Conservation (phyloP, 2,113 vertebrate species). For the Misgurnus anguillicaudatus region DNA sequence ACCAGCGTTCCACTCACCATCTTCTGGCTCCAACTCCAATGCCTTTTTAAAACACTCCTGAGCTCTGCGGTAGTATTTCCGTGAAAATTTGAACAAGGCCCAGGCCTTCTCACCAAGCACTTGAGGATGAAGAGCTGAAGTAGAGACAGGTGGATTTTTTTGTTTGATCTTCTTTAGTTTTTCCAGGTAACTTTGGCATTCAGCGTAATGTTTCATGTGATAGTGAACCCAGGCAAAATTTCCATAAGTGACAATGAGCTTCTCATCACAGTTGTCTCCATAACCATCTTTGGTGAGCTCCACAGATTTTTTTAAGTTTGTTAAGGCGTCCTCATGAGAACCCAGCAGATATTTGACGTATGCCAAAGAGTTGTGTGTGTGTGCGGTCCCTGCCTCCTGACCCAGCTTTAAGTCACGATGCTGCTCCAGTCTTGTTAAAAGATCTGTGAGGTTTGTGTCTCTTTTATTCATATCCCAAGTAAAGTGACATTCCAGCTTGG, state of each 20-base stretch:
- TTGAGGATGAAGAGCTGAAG: slow-evolving; percentile 58
- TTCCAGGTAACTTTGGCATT: slow-evolving; percentile 42
- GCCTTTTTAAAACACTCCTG: not conserved
- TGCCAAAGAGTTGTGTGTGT: slow-evolving; percentile 43
- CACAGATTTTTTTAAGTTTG: slow-evolving; percentile 40
- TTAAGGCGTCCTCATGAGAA: slow-evolving; percentile 38
- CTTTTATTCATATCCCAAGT: no score
- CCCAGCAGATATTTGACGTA: slow-evolving; percentile 51
- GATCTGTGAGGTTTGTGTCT: not conserved
- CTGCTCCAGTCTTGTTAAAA: slow-evolving; percentile 36
- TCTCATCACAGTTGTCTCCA: not conserved
- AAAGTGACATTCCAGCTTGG: no score
- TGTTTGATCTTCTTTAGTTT: slow-evolving; percentile 47
- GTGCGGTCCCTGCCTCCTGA: not conserved
- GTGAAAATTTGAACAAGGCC: slow-evolving; percentile 72
- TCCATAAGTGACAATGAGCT: slow-evolving; percentile 53
- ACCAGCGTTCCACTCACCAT: slow-evolving; percentile 67
- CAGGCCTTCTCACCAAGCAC: slow-evolving; percentile 76
- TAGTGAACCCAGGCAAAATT: slow-evolving; percentile 59
- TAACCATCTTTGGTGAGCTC: slow-evolving; percentile 24
- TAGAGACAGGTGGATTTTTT: slow-evolving; percentile 53
- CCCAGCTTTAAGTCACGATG: slow-evolving; percentile 22
- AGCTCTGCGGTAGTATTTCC: slow-evolving; percentile 55
- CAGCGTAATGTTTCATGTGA: slow-evolving; percentile 35
- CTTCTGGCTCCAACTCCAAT: not conserved